These are phyloP conservation scores for Ernsta delagoae DNA, from an alignment of 2,888 invertebrate genomes.

Conservation along the genomic window DNA sequence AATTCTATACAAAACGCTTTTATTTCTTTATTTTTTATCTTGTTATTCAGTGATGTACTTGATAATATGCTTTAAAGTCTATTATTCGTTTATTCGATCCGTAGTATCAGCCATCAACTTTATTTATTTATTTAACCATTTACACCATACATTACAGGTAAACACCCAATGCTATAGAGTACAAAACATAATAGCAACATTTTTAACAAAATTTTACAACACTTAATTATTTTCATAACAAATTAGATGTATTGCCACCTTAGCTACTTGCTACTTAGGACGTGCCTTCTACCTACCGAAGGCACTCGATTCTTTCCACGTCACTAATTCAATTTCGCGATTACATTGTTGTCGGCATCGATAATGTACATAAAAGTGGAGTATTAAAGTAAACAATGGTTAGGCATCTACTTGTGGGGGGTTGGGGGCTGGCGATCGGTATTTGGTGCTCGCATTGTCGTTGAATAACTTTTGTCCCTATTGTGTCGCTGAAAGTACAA, in stretches of 20 bases:
- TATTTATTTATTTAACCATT: too few species aligned
- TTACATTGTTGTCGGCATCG: conserved; percentile 64
- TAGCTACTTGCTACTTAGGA: too few species aligned
- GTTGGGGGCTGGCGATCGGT: conserved; percentile 78
- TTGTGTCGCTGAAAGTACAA: conserved; percentile 82
- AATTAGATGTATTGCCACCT: too few species aligned
- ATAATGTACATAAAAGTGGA: conserved; percentile 79
- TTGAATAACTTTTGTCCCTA: conserved; percentile 86
- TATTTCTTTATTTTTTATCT: too few species aligned
- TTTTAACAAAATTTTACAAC: too few species aligned
- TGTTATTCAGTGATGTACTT: too few species aligned
- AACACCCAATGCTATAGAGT: too few species aligned
- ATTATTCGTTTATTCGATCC: neutral
- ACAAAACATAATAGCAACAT: too few species aligned
- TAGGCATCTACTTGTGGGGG: conserved; percentile 64
- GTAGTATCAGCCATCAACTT: neutral
- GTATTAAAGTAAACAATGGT: conserved; percentile 83
- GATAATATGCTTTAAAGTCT: neutral
- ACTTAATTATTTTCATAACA: too few species aligned
- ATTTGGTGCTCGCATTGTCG: conserved; percentile 85
- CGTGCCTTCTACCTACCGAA: conserved; percentile 1
- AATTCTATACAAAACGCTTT: too few species aligned
- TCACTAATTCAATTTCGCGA: conserved; percentile 64
- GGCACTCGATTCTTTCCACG: conserved; percentile 42
- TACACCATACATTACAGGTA: too few species aligned